phyloP scores from a whole-genome alignment of 2,888 invertebrate species.

The Villa cingulata region DNA sequence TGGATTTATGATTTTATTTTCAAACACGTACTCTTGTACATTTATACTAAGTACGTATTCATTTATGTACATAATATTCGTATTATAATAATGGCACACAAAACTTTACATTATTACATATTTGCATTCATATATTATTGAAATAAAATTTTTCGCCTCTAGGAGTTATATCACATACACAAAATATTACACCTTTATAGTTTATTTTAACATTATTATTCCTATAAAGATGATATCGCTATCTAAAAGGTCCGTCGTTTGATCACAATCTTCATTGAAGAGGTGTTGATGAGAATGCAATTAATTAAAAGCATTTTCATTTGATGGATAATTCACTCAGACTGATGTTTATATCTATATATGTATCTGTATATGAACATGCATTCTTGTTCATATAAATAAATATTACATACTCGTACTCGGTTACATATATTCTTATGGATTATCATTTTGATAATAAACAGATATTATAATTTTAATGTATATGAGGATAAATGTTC shows the following conservation, averaged over 20 bases:
- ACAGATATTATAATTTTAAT: too few relatives aligned
- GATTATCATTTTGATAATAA: too few relatives aligned
- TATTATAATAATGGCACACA: too few relatives aligned
- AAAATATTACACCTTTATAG: not conserved
- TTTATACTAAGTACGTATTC: too few relatives aligned
- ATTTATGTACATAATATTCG: too few relatives aligned
- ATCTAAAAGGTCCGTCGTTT: slow-evolving; percentile 2
- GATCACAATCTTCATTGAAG: slow-evolving; percentile 12
- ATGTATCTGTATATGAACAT: not conserved
- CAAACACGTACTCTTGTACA: not conserved
- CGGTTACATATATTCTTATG: too few relatives aligned
- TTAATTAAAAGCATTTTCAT: slow-evolving; percentile 9
- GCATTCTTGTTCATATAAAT: not conserved
- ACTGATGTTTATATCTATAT: not conserved
- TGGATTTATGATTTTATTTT: slow-evolving; percentile 13
- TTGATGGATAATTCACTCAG: slow-evolving; percentile 10
- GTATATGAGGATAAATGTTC: too few relatives aligned
- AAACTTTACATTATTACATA: too few relatives aligned
- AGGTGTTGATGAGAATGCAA: slow-evolving; percentile 13
- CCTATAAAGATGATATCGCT: slow-evolving; percentile 6
- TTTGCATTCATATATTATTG: not conserved
- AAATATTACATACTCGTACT: too few relatives aligned
- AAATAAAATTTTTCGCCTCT: slow-evolving; percentile 8
- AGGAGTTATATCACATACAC: not conserved
- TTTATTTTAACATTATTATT: not conserved